A percentile compares a stretch with the other conserved stretches of the same genome.
Conservation (phyloP, 2,888 invertebrate genomes). For the Punctoribates punctum region DNA sequence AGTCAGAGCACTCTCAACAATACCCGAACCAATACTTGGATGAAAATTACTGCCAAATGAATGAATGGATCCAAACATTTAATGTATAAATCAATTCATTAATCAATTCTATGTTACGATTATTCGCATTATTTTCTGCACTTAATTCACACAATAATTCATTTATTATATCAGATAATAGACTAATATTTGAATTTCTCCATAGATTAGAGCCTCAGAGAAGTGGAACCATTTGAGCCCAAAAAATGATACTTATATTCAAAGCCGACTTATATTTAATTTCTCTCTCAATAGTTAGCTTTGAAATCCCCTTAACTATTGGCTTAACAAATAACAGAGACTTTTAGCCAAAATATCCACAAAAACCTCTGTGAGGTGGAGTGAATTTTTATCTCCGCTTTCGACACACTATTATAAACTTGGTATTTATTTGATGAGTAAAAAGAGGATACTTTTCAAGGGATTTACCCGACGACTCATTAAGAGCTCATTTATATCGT, state of each 20-base stretch:
- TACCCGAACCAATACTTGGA: not conserved
- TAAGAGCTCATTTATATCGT: not conserved
- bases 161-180: not conserved
- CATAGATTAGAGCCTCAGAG: not conserved
- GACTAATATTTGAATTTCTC: not conserved
- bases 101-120: constrained; percentile 10
- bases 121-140: not conserved
- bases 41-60: not conserved
- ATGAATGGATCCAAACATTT: not conserved
- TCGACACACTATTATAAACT: not conserved
- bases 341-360: too few relatives aligned
- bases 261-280: too few relatives aligned
- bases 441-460: not conserved
- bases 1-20: not conserved
- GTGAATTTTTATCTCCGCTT: not conserved
- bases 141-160: constrained; percentile 23
- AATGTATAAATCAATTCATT: constrained; percentile 13
- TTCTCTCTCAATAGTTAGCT: too few relatives aligned
- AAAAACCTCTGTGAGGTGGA: too few relatives aligned
- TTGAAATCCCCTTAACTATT: too few relatives aligned
- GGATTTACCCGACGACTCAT: not conserved
- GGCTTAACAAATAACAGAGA: too few relatives aligned
- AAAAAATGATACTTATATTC: too few relatives aligned
- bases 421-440: not conserved
- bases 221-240: too few relatives aligned